Evolutionary conservation across 2,888 invertebrate species (phyloP), one percentile per base, ranked within the genome.

Genomic region (Clunio marinus): DNA sequence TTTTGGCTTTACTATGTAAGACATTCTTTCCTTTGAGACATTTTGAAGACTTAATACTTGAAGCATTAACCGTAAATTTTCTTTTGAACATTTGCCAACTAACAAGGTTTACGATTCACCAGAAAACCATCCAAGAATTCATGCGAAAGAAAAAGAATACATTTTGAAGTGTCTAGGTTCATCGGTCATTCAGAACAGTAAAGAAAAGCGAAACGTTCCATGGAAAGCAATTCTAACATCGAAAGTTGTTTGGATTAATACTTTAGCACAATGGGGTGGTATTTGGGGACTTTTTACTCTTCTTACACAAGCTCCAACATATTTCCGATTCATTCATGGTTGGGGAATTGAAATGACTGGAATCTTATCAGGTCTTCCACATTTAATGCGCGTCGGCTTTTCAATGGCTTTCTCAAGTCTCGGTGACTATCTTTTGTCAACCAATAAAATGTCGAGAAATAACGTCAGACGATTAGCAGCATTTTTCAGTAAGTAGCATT

Each of bases 261-360:
- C 84, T 15, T 73, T 85, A 5, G 83, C 86, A 0, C 87, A 88
- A 72, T 84, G 83, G 81, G 86, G 88, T 8, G 83, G 84, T 1
- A 81, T 84, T 66, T 89, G 88, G 87, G 86, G 88, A 1, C 79
- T 88, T 20, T 84, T 87, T 55, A 88, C 87, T 0, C 76, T 88
- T n/a, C 83, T 88, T 81, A 86, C 87, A 0, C 86, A 88, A 74
- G 82, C 86, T 0, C 88, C 88, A 0, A 85, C 85, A 0, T 89
- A 88, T 73, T 86, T 88, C 73, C 84, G 84, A 71, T 81, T 83
- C 67, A 82, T 89, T 63, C 86, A 88, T 72, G 86, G 87, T 58
- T 86, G 85, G 83, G 81, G 86, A 72, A 85, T 88, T 25, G 81
- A 80, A 73, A 79, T 81, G 74, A 28, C 84, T 25, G 86, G 87